Conservation (phyloP, 1,140 invertebrate genomes). For the Tetragonula clypearis region DNA sequence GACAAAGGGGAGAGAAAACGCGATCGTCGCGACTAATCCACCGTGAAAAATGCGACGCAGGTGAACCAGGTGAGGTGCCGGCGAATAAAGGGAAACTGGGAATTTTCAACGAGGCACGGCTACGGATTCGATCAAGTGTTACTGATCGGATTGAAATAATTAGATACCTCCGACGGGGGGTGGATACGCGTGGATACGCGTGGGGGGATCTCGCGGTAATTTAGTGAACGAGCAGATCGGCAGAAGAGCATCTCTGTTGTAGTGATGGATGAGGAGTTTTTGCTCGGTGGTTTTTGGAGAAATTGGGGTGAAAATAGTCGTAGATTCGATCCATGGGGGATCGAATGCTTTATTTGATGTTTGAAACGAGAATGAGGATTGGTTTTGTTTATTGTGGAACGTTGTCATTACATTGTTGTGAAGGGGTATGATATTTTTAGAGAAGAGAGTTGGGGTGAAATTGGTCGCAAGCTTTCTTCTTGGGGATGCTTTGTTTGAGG, state of each 20-base stretch:
- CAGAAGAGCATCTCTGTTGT: not conserved
- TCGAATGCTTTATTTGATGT: not conserved
- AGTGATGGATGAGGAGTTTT: not conserved
- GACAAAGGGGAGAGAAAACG: slow-evolving; percentile 62
- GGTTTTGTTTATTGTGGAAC: too few species aligned
- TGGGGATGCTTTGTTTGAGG: too few species aligned
- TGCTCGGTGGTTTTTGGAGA: not conserved
- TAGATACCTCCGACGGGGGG: not conserved
- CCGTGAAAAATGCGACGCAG: slow-evolving; percentile 76
- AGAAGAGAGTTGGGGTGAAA: too few species aligned
- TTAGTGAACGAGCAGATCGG: not conserved
- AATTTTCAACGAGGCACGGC: slow-evolving; percentile 42
- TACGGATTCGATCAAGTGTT: slow-evolving; percentile 32
- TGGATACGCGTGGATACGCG: not conserved
- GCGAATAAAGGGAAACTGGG: slow-evolving; percentile 19
- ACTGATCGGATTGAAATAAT: slow-evolving; percentile 38
- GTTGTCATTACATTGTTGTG: too few species aligned
- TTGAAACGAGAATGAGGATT: not conserved
- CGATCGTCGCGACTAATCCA: slow-evolving; percentile 72
- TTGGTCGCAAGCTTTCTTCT: too few species aligned
- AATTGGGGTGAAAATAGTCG: not conserved
- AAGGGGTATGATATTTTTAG: too few species aligned
- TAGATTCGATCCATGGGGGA: too few species aligned
- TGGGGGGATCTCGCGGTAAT: not conserved
- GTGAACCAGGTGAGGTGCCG: slow-evolving; percentile 69